phyloP scores from a whole-genome alignment of 2,797 vertebrate genomes.

The Dendrocincla tyrannina region DNA sequence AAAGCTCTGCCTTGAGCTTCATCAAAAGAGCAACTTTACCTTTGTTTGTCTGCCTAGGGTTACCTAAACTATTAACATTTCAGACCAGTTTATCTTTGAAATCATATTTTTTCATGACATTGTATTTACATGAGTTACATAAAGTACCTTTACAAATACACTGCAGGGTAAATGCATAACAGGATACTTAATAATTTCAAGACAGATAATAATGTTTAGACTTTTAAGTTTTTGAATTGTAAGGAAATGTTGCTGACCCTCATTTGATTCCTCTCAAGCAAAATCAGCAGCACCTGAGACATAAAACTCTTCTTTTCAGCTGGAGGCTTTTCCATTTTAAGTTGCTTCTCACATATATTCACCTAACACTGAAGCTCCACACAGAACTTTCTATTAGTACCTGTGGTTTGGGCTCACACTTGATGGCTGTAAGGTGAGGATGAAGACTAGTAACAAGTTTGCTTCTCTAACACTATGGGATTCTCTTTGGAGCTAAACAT shows the following conservation, averaged over 20 bases:
- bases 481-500: not conserved
- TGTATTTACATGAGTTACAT: not conserved
- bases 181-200: not conserved
- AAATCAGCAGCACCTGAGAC: not conserved
- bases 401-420: not conserved
- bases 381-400: not conserved
- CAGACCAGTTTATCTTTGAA: not conserved
- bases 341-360: not conserved
- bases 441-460: not conserved
- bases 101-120: not conserved
- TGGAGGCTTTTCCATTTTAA: not conserved
- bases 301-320: not conserved
- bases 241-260: not conserved
- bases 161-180: not conserved
- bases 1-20: not conserved
- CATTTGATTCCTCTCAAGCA: not conserved
- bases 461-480: not conserved
- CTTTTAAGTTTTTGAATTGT: not conserved
- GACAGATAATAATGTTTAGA: not conserved
- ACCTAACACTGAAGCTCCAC: accelerated
- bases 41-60: not conserved
- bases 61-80: not conserved
- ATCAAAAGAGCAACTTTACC: not conserved
- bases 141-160: not conserved
- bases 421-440: not conserved